Evolutionary conservation across 2,113 vertebrate species (phyloP).

Genomic region (Petaurus breviceps): DNA sequence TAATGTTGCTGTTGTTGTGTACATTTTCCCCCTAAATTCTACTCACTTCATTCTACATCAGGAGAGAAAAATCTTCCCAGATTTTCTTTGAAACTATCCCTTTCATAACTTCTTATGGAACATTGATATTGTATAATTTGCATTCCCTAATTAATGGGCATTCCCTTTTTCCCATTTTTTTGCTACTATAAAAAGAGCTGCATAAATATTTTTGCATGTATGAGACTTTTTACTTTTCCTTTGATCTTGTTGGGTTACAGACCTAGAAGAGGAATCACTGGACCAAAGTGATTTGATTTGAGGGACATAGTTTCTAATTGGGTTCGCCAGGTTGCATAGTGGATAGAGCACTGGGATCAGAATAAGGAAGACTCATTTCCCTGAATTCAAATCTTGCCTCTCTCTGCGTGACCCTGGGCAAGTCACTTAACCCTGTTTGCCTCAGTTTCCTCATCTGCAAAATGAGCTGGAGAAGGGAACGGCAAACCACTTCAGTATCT

Average conservation of each 20-base stretch:
- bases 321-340: not conserved
- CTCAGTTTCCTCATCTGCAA: not conserved
- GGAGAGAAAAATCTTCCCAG: not conserved
- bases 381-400: not conserved
- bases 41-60: not conserved
- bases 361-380: not conserved
- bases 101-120: no score
- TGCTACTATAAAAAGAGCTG: not conserved
- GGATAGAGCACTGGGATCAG: not conserved
- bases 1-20: no score
- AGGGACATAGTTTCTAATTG: not conserved
- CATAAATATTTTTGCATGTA: not conserved
- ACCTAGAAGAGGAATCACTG: not conserved
- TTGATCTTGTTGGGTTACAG: not conserved
- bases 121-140: not conserved
- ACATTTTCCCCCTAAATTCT: not conserved
- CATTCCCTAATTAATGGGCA: not conserved
- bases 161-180: not conserved
- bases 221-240: not conserved
- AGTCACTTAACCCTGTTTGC: not conserved
- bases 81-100: not conserved
- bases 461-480: not conserved
- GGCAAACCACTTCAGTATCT: not conserved
- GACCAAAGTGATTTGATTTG: not conserved
- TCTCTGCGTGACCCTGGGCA: no score